phyloP scores from a whole-genome alignment of 2,888 invertebrate species.

The Pristionchus exspectatus region DNA sequence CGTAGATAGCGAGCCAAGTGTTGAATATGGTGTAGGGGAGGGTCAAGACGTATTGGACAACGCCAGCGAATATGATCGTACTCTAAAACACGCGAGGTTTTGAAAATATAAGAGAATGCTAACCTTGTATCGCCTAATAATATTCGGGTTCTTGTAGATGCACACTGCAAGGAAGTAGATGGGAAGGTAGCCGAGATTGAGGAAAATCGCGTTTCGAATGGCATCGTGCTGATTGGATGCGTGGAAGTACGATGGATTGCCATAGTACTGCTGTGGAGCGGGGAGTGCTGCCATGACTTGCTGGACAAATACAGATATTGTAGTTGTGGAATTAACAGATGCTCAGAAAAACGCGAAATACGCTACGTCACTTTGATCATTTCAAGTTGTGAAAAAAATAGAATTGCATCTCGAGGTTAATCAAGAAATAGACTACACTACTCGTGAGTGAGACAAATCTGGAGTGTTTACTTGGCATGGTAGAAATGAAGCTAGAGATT shows the following conservation, averaged over 20 bases:
- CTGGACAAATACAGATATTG: no score
- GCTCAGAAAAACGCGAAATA: no score
- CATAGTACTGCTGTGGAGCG: neutral
- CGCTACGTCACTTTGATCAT: no score
- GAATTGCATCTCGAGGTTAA: no score
- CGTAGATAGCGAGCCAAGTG: conserved; percentile 32
- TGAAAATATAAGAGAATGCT: neutral
- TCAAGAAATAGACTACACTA: neutral
- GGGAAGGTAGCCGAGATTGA: conserved; percentile 16
- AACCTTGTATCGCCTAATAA: neutral
- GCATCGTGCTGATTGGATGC: neutral
- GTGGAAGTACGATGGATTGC: neutral
- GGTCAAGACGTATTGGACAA: neutral
- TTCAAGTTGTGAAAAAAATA: no score
- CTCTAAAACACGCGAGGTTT: neutral
- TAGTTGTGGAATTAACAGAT: no score
- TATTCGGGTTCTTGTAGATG: neutral
- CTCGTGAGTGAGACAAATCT: neutral
- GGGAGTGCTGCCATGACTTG: neutral
- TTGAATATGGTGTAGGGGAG: conserved; percentile 30
- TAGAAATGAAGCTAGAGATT: neutral
- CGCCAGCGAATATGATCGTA: conserved; percentile 5
- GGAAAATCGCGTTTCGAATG: conserved; percentile 12
- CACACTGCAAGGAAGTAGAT: conserved; percentile 1
- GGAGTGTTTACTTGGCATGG: conserved; percentile 2